phyloP scores from a whole-genome alignment of 2,888 invertebrate species.

The Heliconius hortense region DNA sequence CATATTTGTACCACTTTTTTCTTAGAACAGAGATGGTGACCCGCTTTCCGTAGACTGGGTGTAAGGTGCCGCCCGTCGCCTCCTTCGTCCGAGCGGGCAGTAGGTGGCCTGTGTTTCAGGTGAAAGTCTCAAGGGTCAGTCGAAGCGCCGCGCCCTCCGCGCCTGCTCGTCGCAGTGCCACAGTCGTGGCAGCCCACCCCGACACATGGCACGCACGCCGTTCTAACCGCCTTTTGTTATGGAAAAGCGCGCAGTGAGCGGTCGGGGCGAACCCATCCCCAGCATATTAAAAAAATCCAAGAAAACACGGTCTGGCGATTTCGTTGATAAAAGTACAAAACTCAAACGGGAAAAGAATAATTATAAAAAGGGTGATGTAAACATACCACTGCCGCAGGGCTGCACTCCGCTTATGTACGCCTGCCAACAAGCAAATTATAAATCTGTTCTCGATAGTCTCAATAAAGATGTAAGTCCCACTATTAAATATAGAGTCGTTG shows the following conservation, averaged over 20 bases:
- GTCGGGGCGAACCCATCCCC: constrained; percentile 74
- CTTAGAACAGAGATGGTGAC: constrained; percentile 61
- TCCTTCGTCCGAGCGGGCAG: constrained; percentile 67
- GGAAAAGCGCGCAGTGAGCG: constrained; percentile 71
- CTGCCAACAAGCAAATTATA: constrained; percentile 93
- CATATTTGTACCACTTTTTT: constrained; percentile 30
- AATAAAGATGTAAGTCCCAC: constrained; percentile 86
- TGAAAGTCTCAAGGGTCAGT: constrained; percentile 58
- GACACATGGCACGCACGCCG: constrained; percentile 55
- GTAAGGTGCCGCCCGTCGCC: constrained; percentile 61
- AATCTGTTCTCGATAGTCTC: constrained; percentile 87
- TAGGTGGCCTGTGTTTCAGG: constrained; percentile 47
- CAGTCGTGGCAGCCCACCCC: constrained; percentile 45
- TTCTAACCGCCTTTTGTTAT: constrained; percentile 63
- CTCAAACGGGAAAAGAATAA: constrained; percentile 71
- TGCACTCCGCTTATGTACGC: constrained; percentile 95
- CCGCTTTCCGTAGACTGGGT: constrained; percentile 66
- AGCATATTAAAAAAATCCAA: constrained; percentile 77
- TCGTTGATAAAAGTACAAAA: constrained; percentile 74
- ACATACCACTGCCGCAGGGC: constrained; percentile 82
- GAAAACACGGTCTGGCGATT: constrained; percentile 64
- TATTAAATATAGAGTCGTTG: background rate
- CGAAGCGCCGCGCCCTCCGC: constrained; percentile 76
- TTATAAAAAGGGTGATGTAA: constrained; percentile 66
- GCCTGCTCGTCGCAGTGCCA: constrained; percentile 68